Percentiles rank a stretch among this genome's conserved stretches.
Evolutionary conservation across 2,113 vertebrate species (phyloP).

Genomic region (Gila orcuttii): DNA sequence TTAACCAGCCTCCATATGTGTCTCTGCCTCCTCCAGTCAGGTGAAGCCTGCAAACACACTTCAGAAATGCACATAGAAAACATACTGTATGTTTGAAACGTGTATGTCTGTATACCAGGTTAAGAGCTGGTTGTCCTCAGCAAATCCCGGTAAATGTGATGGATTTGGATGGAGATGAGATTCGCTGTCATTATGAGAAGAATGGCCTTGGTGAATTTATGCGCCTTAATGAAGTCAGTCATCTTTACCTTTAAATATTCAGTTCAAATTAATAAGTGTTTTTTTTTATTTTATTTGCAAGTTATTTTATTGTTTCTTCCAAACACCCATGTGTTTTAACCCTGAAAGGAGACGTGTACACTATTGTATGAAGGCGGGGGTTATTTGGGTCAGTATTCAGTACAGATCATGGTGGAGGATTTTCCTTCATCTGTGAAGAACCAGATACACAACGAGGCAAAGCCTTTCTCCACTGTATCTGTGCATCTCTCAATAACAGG

Average conservation of each 20-base stretch:
- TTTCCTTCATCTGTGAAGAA: constrained; percentile 41
- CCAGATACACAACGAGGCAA: background rate
- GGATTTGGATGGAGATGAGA: constrained; percentile 71
- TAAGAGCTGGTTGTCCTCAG: constrained; percentile 61
- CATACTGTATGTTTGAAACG: background rate
- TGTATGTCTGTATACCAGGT: constrained; percentile 54
- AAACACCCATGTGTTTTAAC: background rate
- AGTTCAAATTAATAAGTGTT: background rate
- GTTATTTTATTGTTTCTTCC: background rate
- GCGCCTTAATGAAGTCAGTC: constrained; percentile 66
- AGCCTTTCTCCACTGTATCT: constrained; percentile 68
- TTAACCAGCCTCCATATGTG: constrained; percentile 69
- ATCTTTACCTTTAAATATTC: background rate
- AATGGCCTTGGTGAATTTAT: constrained; percentile 63
- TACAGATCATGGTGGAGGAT: constrained; percentile 74
- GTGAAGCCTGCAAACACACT: constrained; percentile 50
- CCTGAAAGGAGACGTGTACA: constrained; percentile 63
- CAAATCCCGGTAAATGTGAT: constrained; percentile 62
- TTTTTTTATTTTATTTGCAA: background rate
- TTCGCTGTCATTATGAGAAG: constrained; percentile 67
- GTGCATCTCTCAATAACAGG: constrained; percentile 72
- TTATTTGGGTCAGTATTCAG: constrained; percentile 61
- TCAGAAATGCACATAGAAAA: background rate
- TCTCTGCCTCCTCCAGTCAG: constrained; percentile 72
- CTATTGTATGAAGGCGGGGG: constrained; percentile 67